Conservation (phyloP, 2,888 invertebrate genomes). For the Mechanitis mazaeus region DNA sequence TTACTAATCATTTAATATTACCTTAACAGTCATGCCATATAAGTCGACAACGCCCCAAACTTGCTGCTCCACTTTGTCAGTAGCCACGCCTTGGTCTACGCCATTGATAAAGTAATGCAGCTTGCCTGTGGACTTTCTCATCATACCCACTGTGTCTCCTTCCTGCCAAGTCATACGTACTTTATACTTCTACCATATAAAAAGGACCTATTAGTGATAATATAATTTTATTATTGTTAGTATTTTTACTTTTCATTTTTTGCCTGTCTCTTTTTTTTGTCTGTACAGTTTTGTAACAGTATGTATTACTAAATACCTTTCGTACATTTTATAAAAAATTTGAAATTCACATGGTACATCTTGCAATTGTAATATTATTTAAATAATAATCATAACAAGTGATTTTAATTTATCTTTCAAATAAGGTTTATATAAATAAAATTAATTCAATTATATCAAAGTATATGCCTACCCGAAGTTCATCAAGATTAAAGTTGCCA, state of each 20-base stretch:
- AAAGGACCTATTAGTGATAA: no score
- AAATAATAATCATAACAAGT: no score
- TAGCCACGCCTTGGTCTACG: conserved; percentile 93
- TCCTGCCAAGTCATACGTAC: conserved; percentile 67
- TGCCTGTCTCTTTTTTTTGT: no score
- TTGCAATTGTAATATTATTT: background rate
- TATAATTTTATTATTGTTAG: no score
- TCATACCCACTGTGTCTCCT: conserved; percentile 95
- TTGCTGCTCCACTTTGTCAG: conserved; percentile 85
- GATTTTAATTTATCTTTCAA: background rate
- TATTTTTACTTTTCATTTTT: no score
- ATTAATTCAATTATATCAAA: conserved; percentile 1
- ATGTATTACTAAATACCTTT: background rate
- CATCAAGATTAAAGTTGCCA: conserved; percentile 93
- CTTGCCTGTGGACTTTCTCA: conserved; percentile 88
- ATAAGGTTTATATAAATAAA: no score
- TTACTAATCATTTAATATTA: conserved; percentile 26
- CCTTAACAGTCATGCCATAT: conserved; percentile 92
- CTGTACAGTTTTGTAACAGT: background rate
- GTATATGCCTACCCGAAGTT: conserved; percentile 80
- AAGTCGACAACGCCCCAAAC: conserved; percentile 97
- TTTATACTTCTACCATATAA: no score
- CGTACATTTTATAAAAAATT: background rate
- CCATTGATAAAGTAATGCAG: conserved; percentile 96
- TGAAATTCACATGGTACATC: background rate